A percentile compares a stretch with the other conserved stretches of the same genome.
phyloP scores from a whole-genome alignment of 2,888 invertebrate species.

The Drosophila putrida region DNA sequence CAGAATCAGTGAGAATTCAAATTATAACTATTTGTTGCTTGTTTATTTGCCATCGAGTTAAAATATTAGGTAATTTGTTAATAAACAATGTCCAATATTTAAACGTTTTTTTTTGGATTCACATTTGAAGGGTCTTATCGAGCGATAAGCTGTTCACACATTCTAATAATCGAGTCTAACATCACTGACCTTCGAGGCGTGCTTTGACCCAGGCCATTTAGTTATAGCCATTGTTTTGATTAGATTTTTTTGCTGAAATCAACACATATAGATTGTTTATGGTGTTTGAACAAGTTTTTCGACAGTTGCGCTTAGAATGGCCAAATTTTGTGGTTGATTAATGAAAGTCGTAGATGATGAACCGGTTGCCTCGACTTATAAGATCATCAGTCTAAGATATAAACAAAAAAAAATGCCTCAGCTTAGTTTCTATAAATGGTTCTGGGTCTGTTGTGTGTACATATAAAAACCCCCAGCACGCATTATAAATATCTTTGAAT shows the following conservation, averaged over 20 bases:
- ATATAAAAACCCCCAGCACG: conserved; percentile 22
- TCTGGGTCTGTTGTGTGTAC: background rate
- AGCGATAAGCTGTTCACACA: conserved; percentile 25
- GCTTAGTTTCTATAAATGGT: conserved; percentile 15
- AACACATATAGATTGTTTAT: conserved; percentile 38
- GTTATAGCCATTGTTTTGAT: conserved; percentile 59
- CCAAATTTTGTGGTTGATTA: conserved; percentile 57
- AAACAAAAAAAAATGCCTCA: conserved; percentile 25
- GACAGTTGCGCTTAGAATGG: conserved; percentile 55
- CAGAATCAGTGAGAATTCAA: conserved; percentile 48
- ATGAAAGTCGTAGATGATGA: conserved; percentile 58
- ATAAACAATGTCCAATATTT: conserved; percentile 40
- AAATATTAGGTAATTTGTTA: background rate
- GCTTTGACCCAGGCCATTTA: conserved; percentile 65
- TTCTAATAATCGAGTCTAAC: conserved; percentile 21
- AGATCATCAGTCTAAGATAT: conserved; percentile 52
- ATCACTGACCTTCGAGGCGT: conserved; percentile 62
- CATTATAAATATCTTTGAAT: conserved; percentile 19
- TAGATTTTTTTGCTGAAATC: conserved; percentile 32
- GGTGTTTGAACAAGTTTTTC: conserved; percentile 68
- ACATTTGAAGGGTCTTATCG: conserved; percentile 27
- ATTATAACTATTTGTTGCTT: background rate
- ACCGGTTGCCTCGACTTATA: conserved; percentile 61
- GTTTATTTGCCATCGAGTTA: background rate
- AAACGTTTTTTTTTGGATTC: conserved; percentile 42